Conservation (phyloP, 2,888 invertebrate genomes). For the Polydrusus tereticollis region DNA sequence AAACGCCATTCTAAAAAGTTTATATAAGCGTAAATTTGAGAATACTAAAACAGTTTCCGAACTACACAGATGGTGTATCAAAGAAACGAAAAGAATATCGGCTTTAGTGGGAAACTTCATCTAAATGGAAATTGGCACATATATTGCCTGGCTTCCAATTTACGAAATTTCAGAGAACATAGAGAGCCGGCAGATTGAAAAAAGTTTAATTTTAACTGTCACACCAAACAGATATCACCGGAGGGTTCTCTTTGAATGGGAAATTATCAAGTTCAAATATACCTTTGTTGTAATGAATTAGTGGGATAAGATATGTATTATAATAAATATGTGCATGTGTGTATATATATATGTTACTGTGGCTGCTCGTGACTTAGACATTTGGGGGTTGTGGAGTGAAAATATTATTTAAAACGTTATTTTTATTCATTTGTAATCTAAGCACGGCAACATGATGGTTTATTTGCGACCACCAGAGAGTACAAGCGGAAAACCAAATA, state of each 20-base stretch:
- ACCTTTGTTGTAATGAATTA: too few species aligned
- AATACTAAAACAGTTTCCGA: constrained; percentile 51
- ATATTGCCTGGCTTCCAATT: constrained; percentile 54
- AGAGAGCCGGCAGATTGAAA: constrained; percentile 11
- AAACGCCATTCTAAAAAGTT: constrained; percentile 33
- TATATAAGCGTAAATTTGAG: constrained; percentile 44
- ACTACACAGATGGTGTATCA: constrained; percentile 58
- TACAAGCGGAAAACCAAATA: too few species aligned
- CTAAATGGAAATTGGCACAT: constrained; percentile 62
- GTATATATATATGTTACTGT: too few species aligned
- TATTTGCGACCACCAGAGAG: too few species aligned
- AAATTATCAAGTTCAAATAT: constrained; percentile 14
- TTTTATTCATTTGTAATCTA: too few species aligned
- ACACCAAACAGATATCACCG: constrained; percentile 5
- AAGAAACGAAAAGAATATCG: constrained; percentile 58
- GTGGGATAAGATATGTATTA: too few species aligned
- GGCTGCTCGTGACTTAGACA: too few species aligned
- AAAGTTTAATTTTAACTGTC: constrained; percentile 33
- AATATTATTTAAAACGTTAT: too few species aligned
- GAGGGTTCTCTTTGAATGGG: background rate
- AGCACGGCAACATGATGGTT: too few species aligned
- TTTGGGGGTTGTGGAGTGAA: too few species aligned
- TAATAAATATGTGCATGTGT: too few species aligned
- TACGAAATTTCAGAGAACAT: constrained; percentile 13
- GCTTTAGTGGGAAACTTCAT: constrained; percentile 58